A percentile compares a stretch with the other conserved stretches of the same genome.
Evolutionary conservation across 2,888 invertebrate genomes (phyloP).

Genomic region (Phyllotreta striolata): DNA sequence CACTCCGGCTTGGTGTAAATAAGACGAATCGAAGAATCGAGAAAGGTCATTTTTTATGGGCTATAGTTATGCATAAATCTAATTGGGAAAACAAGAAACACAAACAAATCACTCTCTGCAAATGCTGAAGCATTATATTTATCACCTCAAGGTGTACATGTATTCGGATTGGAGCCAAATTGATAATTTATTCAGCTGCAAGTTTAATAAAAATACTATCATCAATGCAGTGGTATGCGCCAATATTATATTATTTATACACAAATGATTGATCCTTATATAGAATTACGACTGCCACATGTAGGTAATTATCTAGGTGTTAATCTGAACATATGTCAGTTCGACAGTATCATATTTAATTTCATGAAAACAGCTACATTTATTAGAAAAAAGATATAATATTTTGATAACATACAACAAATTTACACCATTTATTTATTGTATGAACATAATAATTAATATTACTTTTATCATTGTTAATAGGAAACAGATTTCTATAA

Average conservation of each 20-base stretch:
- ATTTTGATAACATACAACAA: conserved; percentile 42
- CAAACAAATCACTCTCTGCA: conserved; percentile 1
- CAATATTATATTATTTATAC: conserved; percentile 31
- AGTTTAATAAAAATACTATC: conserved; percentile 22
- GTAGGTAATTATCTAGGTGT: conserved; percentile 40
- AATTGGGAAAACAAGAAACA: conserved; percentile 14
- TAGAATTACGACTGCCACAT: conserved; percentile 37
- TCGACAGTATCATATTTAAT: conserved; percentile 49
- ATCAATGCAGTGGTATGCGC: conserved; percentile 20
- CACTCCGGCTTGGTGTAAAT: conserved; percentile 16
- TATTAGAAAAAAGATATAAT: conserved; percentile 38
- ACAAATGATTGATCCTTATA: conserved; percentile 33
- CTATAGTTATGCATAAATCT: conserved; percentile 14
- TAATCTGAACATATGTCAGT: conserved; percentile 51
- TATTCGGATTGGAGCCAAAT: too few species aligned
- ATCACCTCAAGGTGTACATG: too few species aligned
- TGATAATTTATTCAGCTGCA: too few species aligned
- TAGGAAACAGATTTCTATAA: too few species aligned
- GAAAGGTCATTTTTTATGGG: conserved; percentile 17
- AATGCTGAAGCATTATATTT: too few species aligned
- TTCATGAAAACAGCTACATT: conserved; percentile 42
- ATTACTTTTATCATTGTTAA: conserved; percentile 7
- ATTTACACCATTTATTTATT: conserved; percentile 41
- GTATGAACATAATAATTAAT: conserved; percentile 26
- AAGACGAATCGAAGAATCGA: conserved; percentile 11